Conservation (phyloP, 2,113 vertebrate genomes). For the Cinclus mexicanus region DNA sequence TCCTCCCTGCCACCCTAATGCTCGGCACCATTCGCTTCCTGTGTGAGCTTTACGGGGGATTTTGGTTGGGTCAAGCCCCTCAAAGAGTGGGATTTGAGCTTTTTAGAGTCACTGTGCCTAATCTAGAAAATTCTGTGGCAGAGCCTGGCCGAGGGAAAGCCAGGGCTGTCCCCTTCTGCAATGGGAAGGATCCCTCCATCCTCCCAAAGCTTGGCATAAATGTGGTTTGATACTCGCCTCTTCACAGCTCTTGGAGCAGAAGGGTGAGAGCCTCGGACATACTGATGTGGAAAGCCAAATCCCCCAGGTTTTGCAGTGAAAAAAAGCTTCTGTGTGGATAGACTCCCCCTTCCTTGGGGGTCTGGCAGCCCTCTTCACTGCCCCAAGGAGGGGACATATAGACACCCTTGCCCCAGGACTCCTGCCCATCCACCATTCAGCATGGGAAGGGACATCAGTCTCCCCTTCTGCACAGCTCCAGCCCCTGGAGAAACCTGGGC, state of each 20-base stretch:
- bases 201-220: not conserved
- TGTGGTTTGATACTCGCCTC: rapidly evolving
- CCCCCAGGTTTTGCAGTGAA: not conserved
- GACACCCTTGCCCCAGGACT: not conserved
- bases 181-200: not conserved
- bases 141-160: not conserved
- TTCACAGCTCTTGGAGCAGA: not conserved
- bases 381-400: not conserved
- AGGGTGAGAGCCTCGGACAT: not conserved
- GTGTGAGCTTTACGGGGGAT: rapidly evolving
- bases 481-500: not conserved
- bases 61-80: not conserved
- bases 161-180: not conserved
- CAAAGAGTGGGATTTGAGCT: not conserved
- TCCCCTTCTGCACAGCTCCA: not conserved
- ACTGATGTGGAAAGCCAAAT: not conserved
- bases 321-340: not conserved
- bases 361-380: not conserved
- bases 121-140: rapidly evolving
- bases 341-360: not conserved
- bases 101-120: rapidly evolving
- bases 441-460: not conserved
- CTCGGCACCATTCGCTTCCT: rapidly evolving
- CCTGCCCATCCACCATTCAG: not conserved
- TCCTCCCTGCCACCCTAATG: rapidly evolving